Evolutionary conservation across 2,113 vertebrate species (phyloP), one percentile per base, ranked within the genome.

Genomic region (Lamprotornis superbus): DNA sequence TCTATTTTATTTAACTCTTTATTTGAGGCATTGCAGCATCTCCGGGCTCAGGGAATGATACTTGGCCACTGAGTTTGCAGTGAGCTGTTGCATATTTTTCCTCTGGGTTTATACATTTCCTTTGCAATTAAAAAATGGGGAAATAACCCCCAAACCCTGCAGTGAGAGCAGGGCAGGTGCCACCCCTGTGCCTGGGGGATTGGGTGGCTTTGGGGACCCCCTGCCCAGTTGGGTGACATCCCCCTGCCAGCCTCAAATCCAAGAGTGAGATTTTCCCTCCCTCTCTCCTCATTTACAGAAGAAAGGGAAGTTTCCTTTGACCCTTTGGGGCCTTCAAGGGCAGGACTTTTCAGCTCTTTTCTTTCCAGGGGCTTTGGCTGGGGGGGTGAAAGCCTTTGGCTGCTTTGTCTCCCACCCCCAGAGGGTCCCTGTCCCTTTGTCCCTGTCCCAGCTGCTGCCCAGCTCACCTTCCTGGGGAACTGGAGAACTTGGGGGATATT

Each of bases 381-480:
- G 71, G 64, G 63, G 68, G 76, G 47, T 46, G 80, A n/a, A 42
- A 84, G 27, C 85, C 44, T 83, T 80, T 37, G 21, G 31, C 49
- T 3, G 65, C 93, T 95, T 97, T 92, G 91, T 92, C 67, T 93
- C 23, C 37, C n/a, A 78, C 50, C 85, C 64, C 49, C 3, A 1
- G 93, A 65, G 52, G 33, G 71, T 95, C 87, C 92, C 44, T 50
- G 88, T 50, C 83, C 94, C 90, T 96, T 95, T 90, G 78, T 88
- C 94, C 93, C 96, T 84, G 94, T 56, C 94, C 91, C 83, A 89
- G 96, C 96, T 96, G 95, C 97, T 87, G 96, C 75, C 93, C 88
- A 24, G 55, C 10, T 10, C 89, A 90, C 90, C 90, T 83, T 94
- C 77, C 95, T 11, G 57, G 3, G 56, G 83, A 53, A 20, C 19